A percentile compares a stretch with the other conserved stretches of the same genome.
Conservation (phyloP, 2,113 vertebrate genomes). For the Gallinago undulata region DNA sequence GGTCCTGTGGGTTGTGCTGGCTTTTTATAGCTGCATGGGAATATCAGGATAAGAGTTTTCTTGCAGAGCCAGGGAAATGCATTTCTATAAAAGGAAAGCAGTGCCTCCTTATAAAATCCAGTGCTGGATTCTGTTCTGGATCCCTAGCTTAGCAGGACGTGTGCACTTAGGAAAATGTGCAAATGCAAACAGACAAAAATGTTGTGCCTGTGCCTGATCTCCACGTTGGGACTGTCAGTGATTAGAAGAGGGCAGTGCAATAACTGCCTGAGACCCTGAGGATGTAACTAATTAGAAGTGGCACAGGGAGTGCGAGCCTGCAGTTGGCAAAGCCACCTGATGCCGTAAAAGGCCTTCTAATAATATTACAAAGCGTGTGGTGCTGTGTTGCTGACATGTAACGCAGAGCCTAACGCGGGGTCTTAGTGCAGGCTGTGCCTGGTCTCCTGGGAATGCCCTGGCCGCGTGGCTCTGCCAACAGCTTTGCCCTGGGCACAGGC, state of each 20-base stretch:
- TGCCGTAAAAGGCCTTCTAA: neutral
- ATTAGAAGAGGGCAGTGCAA: neutral
- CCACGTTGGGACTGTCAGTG: neutral
- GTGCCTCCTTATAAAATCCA: conserved; percentile 40
- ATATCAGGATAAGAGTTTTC: conserved; percentile 53
- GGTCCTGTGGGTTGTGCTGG: conserved; percentile 61
- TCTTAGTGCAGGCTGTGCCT: neutral
- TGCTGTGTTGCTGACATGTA: neutral
- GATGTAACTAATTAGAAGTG: conserved; percentile 1
- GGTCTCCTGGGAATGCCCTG: neutral
- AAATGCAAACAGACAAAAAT: neutral
- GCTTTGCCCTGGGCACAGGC: neutral
- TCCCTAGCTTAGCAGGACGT: neutral
- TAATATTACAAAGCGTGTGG: neutral
- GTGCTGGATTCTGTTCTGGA: conserved; percentile 50
- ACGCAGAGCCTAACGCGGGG: neutral
- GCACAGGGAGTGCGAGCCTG: neutral
- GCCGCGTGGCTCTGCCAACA: neutral
- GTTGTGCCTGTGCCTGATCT: neutral
- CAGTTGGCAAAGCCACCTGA: neutral
- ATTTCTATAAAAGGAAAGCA: conserved; percentile 77
- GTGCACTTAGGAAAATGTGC: neutral
- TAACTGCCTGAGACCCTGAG: neutral
- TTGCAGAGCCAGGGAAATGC: conserved; percentile 58
- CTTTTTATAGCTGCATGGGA: conserved; percentile 83